These are phyloP conservation scores for Seladonia tumulorum DNA, from an alignment of 2,888 invertebrate species.

Conservation along the genomic window DNA sequence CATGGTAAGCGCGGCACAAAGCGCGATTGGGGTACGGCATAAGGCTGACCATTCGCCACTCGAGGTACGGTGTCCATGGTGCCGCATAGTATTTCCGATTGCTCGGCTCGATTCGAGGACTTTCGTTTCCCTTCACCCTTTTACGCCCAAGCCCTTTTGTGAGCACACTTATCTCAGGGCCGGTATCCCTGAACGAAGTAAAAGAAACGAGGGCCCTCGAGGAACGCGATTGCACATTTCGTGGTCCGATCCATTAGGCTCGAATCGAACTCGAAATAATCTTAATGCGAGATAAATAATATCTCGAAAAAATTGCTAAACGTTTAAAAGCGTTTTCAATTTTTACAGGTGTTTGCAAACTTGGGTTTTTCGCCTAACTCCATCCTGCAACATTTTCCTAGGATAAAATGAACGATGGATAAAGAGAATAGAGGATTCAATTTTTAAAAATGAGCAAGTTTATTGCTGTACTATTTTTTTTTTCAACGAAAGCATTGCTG, in stretches of 20 bases:
- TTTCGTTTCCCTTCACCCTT: conserved; percentile 58
- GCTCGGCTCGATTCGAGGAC: conserved; percentile 50
- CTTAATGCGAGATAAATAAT: too few relatives aligned
- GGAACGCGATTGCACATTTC: conserved; percentile 69
- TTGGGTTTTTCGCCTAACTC: too few relatives aligned
- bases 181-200: conserved; percentile 45
- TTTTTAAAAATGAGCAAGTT: too few relatives aligned
- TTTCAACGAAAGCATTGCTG: too few relatives aligned
- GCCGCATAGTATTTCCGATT: conserved; percentile 58
- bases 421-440: too few relatives aligned
- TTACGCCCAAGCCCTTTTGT: conserved; percentile 42
- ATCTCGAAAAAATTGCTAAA: too few relatives aligned
- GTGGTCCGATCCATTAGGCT: conserved; percentile 74
- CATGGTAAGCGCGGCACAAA: conserved; percentile 43
- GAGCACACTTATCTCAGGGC: conserved; percentile 53
- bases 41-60: conserved; percentile 55
- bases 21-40: conserved; percentile 46
- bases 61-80: conserved; percentile 23
- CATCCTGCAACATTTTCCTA: too few relatives aligned
- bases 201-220: conserved; percentile 58
- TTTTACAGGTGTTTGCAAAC: too few relatives aligned
- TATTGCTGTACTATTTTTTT: too few relatives aligned
- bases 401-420: too few relatives aligned
- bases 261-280: conserved; percentile 58
- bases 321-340: too few relatives aligned